These are phyloP conservation scores for Spisula solida DNA, from an alignment of 2,888 invertebrate genomes.

Conservation along the genomic window DNA sequence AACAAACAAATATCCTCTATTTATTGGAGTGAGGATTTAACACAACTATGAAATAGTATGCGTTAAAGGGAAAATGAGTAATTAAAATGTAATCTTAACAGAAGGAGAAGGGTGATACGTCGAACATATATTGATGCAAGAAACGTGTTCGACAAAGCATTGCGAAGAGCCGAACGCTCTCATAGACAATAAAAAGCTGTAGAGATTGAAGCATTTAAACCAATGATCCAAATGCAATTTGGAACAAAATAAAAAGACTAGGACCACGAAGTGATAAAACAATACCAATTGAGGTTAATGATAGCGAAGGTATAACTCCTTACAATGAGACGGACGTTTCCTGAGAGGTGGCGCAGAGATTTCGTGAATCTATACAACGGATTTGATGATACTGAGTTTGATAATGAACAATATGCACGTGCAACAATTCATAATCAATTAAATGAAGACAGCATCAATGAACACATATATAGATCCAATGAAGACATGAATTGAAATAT, in stretches of 20 bases:
- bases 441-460: neutral
- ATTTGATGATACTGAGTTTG: slow-evolving; percentile 6
- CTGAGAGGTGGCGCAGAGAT: slow-evolving; percentile 46
- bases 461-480: slow-evolving; percentile 28
- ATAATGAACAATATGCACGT: neutral
- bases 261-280: too few species aligned
- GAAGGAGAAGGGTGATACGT: neutral
- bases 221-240: slow-evolving; percentile 57
- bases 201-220: slow-evolving; percentile 47
- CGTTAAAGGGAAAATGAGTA: slow-evolving; percentile 23
- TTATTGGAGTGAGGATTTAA: too few species aligned
- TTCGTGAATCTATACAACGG: slow-evolving; percentile 52
- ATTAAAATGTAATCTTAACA: slow-evolving; percentile 21
- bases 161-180: too few species aligned
- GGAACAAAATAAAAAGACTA: too few species aligned
- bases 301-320: neutral
- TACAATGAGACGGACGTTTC: too few species aligned
- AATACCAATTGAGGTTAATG: slow-evolving; percentile 42
- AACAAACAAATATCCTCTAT: too few species aligned
- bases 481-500: slow-evolving; percentile 37
- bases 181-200: too few species aligned
- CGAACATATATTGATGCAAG: too few species aligned
- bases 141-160: too few species aligned
- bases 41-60: slow-evolving; percentile 39
- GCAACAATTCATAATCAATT: neutral